phyloP scores from a whole-genome alignment of 2,797 vertebrate genomes.

The Poeciliopsis infans region DNA sequence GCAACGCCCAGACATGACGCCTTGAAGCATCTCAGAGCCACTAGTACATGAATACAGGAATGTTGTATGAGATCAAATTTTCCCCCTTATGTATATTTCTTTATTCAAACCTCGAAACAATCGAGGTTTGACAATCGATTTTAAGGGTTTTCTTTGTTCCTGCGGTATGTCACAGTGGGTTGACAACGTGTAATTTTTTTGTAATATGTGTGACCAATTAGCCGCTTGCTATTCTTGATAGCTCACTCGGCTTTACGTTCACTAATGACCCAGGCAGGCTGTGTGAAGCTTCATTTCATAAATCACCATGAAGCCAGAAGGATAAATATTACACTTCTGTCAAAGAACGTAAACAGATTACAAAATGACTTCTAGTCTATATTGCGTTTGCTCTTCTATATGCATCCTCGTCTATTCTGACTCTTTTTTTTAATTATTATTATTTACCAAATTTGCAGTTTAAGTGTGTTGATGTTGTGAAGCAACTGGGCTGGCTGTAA shows the following conservation, averaged over 20 bases:
- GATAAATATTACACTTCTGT: neutral
- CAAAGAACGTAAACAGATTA: neutral
- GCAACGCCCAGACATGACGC: conserved; percentile 20
- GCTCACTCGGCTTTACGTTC: neutral
- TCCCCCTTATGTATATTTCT: neutral
- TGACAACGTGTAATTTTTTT: conserved; percentile 38
- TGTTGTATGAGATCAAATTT: conserved; percentile 17
- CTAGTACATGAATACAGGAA: conserved; percentile 29
- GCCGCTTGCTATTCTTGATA: conserved; percentile 17
- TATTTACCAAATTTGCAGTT: neutral
- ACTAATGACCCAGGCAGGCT: neutral
- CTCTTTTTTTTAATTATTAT: neutral
- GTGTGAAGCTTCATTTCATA: too few relatives aligned
- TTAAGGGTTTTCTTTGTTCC: neutral
- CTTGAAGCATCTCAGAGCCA: neutral
- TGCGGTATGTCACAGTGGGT: conserved; percentile 16
- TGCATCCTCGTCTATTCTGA: neutral
- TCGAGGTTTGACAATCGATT: conserved; percentile 9
- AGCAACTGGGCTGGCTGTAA: neutral
- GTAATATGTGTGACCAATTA: conserved; percentile 2
- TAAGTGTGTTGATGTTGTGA: neutral
- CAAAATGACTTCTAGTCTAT: neutral
- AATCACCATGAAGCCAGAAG: neutral
- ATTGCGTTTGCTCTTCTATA: neutral
- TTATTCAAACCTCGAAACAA: neutral